Evolutionary conservation across 2,888 invertebrate genomes (phyloP), one percentile per base, ranked within the genome.

Genomic region (Scelioninae gen. 1): DNA sequence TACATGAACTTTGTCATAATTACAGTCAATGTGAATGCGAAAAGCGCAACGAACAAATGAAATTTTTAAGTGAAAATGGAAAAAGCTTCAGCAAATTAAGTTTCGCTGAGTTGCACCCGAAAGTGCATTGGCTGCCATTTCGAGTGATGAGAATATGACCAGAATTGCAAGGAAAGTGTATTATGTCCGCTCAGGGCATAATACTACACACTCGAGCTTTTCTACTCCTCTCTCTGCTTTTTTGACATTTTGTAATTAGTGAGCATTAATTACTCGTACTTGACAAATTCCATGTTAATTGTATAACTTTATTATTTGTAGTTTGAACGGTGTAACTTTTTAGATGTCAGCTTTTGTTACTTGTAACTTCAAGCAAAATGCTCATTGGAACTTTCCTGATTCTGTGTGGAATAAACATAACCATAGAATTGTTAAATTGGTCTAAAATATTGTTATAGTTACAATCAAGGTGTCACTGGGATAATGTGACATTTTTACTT

Each of bases 21-120:
- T 63, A 72, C 31, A 32, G 69, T 56, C 45, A 60, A 43, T 32
- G 40, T 69, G 56, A 56, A 68, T 68, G 68, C 53, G 15, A 69
- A 23, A 13, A 49, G 63, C 31, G 51, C 51, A 23, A 47, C 23
- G 56, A 40, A 40, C 62, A 55, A 74, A 74, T 74, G 53, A 40
- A 45, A 72, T 51, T 72, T 71, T 58, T 34, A 49, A 40, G 40
- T 16, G 51, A 60, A 71, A 71, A 60, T 71, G 51, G 43, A 72
- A 72, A 60, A 72, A 71, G 69, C 68, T 23, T n/a, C 43, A n/a
- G 53, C 62, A 72, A 72, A 72, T 72, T 31, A 72, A 72, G 62
- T 72, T 72, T 40, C 53, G 32, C 13, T 8, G 40, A 58, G 71
- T 58, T 71, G 49, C 60, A 51, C 29, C 29, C 32, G 62, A 53